Evolutionary conservation across 2,888 invertebrate species (phyloP), one percentile per base, ranked within the genome.

Genomic region (Hyles lineata): DNA sequence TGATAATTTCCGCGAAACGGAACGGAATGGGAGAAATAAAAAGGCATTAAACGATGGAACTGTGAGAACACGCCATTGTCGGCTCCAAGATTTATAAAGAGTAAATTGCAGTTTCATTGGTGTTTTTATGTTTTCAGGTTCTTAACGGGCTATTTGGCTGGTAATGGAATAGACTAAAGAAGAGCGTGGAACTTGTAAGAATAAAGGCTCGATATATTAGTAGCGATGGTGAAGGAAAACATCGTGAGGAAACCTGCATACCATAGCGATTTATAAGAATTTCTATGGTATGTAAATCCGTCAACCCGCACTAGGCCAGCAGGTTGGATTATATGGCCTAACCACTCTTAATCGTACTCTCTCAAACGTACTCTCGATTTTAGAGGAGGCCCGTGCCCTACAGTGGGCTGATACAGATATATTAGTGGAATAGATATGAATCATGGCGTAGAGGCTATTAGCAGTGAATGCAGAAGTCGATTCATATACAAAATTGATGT

Each of bases 61-160:
- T 43, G 43, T 63, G 63, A 21, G 43, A 63, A 43, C 25, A 21
- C 35, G 55, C 63, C 43, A 15, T 43, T 23, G 67, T 50, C 63
- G 11, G 50, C 21, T 43, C 11, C 4, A 25, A 43, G 67, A 67
- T 67, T 67, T 67, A 67, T 67, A 23, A 32, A 62, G 23, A 67
- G 67, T 5, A 25, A 67, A 67, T 67, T 67, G 50, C 67, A 50
- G 67, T 50, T 67, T 67, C 67, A 67, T 67, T 67, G 15, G 19
- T n/a, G 43, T 67, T 67, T 67, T 67, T 67, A 67, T 50, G 67
- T 67, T 67, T 62, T 50, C 43, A 50, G 23, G 67, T 8, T 23
- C 23, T 67, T 67, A 67, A 50, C 17, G 67, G 17, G 50, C 50
- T 23, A 50, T 67, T 67, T 63, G 43, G 43, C 50, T 67, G 15